These are phyloP conservation scores for Schizaphis graminum DNA, from an alignment of 2,888 invertebrate species.

Conservation along the genomic window DNA sequence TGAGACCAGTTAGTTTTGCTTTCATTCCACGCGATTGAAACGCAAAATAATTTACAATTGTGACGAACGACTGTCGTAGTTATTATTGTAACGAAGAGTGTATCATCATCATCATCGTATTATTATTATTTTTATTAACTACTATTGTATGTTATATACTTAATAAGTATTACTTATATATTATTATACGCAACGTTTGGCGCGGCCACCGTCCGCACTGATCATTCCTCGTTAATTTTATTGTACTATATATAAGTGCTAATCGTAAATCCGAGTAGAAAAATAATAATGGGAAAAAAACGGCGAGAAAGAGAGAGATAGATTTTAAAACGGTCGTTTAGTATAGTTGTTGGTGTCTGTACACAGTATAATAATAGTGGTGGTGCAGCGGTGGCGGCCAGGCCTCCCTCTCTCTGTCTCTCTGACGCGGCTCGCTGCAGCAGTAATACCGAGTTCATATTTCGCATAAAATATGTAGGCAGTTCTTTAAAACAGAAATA, in stretches of 20 bases:
- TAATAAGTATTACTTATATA: background rate
- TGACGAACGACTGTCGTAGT: background rate
- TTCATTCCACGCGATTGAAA: background rate
- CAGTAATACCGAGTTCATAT: constrained; percentile 39
- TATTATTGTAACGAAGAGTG: background rate
- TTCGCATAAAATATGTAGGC: constrained; percentile 46
- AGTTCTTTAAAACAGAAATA: background rate
- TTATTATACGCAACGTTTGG: background rate
- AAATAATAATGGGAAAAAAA: constrained; percentile 9
- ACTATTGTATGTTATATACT: background rate
- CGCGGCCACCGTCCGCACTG: background rate
- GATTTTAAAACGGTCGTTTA: constrained; percentile 27
- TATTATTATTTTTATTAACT: background rate
- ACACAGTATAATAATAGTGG: background rate
- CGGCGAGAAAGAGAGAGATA: background rate
- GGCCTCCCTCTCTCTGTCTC: background rate
- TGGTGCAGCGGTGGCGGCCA: background rate
- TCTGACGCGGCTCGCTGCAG: background rate
- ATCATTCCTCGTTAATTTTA: constrained; percentile 14
- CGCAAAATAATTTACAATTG: background rate
- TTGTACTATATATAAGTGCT: background rate
- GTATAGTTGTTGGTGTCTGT: background rate
- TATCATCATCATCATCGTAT: background rate
- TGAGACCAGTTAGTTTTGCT: background rate
- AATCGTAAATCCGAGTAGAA: background rate